Evolutionary conservation across 2,888 invertebrate genomes (phyloP).

Genomic region (Troilus luridus): DNA sequence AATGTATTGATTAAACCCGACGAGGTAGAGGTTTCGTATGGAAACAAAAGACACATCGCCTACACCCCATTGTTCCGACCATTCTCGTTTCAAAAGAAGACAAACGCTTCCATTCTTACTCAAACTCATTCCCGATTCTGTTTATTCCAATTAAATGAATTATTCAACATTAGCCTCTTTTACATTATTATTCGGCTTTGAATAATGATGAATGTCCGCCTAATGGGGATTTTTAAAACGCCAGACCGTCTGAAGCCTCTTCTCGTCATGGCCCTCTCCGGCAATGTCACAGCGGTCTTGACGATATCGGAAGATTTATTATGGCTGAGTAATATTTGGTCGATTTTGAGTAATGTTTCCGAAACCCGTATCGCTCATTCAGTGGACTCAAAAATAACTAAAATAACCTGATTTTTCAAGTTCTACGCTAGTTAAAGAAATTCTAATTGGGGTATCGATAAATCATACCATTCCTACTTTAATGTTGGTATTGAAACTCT

Average conservation of each 20-base stretch:
- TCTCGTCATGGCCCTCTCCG: background rate
- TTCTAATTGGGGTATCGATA: too few species aligned
- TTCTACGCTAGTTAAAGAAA: too few species aligned
- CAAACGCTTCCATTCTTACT: slow-evolving; percentile 55
- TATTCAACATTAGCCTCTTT: slow-evolving; percentile 51
- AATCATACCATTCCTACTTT: too few species aligned
- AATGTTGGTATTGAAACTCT: too few species aligned
- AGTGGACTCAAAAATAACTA: too few species aligned
- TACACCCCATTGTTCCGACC: slow-evolving; percentile 51
- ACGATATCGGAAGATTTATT: background rate
- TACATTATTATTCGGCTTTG: slow-evolving; percentile 49
- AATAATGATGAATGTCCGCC: slow-evolving; percentile 36
- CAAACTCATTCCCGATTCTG: slow-evolving; percentile 52
- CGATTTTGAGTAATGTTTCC: background rate
- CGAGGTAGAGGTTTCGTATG: background rate
- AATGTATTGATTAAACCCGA: slow-evolving; percentile 31
- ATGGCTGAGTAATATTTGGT: background rate
- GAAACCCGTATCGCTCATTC: background rate
- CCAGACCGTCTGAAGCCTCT: background rate
- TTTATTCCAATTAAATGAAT: slow-evolving; percentile 53
- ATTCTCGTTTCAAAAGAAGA: slow-evolving; percentile 54
- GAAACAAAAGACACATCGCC: slow-evolving; percentile 51
- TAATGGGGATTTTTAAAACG: slow-evolving; percentile 45
- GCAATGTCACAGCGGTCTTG: background rate
- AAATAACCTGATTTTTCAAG: too few species aligned